Conservation (phyloP, 2,888 invertebrate species). For the Oscheius sp. region DNA sequence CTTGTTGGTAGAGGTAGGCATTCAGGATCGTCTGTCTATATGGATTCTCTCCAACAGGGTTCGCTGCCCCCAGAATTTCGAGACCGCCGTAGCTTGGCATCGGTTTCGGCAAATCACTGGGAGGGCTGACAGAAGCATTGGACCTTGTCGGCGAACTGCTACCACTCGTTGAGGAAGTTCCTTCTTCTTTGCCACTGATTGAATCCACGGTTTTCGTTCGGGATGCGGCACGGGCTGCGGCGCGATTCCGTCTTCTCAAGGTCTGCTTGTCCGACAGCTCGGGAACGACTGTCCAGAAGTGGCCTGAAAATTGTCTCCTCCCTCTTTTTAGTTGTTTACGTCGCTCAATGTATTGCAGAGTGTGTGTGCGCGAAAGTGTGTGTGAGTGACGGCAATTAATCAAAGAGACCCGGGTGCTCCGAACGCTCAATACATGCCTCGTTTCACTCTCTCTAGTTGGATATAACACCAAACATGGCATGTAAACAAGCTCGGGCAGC, state of each 20-base stretch:
- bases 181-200: slow-evolving; percentile 40
- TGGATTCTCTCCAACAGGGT: slow-evolving; percentile 35
- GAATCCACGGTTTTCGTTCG: slow-evolving; percentile 31
- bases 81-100: slow-evolving; percentile 39
- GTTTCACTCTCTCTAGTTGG: neutral
- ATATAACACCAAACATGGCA: neutral
- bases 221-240: slow-evolving; percentile 32
- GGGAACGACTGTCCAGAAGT: slow-evolving; percentile 72
- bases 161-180: slow-evolving; percentile 46
- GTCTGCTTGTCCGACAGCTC: slow-evolving; percentile 71
- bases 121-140: slow-evolving; percentile 47
- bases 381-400: slow-evolving; percentile 36
- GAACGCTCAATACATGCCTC: slow-evolving; percentile 22
- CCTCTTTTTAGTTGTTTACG: slow-evolving; percentile 15
- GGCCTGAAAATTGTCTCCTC: slow-evolving; percentile 55
- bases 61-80: slow-evolving; percentile 30
- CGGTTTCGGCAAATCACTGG: slow-evolving; percentile 56
- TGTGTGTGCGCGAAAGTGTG: neutral
- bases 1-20: slow-evolving; percentile 51
- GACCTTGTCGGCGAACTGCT: slow-evolving; percentile 54
- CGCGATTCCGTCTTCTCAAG: slow-evolving; percentile 55
- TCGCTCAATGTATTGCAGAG: neutral
- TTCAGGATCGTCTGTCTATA: slow-evolving; percentile 50
- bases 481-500: slow-evolving; percentile 11
- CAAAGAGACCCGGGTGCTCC: slow-evolving; percentile 10